Evolutionary conservation across 1,140 invertebrate species (phyloP), one percentile per base, ranked within the genome.

Genomic region (Drosophila funebris): DNA sequence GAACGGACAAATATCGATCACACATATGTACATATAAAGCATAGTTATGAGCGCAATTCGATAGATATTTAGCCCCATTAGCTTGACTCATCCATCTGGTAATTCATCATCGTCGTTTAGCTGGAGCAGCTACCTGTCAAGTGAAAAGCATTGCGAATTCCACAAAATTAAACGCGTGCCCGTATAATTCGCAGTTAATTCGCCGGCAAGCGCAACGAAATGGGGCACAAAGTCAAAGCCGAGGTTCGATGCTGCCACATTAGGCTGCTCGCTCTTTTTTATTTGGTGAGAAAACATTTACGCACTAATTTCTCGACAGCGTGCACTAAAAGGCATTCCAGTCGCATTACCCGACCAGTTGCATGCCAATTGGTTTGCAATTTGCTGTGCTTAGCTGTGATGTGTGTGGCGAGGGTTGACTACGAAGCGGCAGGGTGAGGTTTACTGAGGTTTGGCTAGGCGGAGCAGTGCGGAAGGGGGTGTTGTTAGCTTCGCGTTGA

Each of bases 271-370:
- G 29, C 29, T 31, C 52, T 37, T 70, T 82, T 85, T 90, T 90
- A 88, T 90, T 90, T 90, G 88, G 88, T 90, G 88, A 90, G 88
- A 90, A 90, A 90, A 90, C 88, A 90, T 90, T 90, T 90, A 90
- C 88, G 87, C 82, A 90, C 88, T 88, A 90, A 90, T 90, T 90
- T 90, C 74, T 70, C 67, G 71, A 67, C 82, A 73, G 43, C 58
- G 64, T 69, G 60, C 54, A 18, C 54, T 39, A 14, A 73, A 57
- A 31, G 33, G 60, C 62, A 67, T 58, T 61, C 60, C 57, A 48
- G 70, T 29, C 81, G 64, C 73, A 84, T 84, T 84, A 84, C 44
- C 24, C 36, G 64, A 90, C 88, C 88, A 90, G 88, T 90, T 90
- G 88, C 79, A 85, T 90, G 76, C 85, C 85, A 90, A 90, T 89